Conservation (phyloP, 1,140 invertebrate genomes). For the Aphaenogaster rudis region DNA sequence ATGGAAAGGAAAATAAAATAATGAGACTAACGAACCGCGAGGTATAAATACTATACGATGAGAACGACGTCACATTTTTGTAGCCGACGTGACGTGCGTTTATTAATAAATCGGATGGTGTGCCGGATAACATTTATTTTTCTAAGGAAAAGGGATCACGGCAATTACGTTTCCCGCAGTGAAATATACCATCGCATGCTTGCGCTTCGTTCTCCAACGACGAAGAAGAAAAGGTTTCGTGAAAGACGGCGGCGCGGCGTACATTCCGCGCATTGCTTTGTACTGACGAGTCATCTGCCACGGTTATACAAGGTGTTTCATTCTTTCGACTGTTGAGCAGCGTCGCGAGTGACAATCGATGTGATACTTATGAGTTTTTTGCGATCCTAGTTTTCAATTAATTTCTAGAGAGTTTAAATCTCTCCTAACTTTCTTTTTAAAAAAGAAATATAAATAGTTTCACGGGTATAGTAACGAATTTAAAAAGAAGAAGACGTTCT, state of each 20-base stretch:
- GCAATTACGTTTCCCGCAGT: neutral
- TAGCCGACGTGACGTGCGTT: neutral
- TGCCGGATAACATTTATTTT: conserved; percentile 22
- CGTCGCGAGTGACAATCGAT: neutral
- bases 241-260: conserved; percentile 40
- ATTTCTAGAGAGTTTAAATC: neutral
- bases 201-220: conserved; percentile 32
- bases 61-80: conserved; percentile 15
- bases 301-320: conserved; percentile 1
- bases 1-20: conserved; percentile 38
- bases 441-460: neutral
- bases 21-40: neutral
- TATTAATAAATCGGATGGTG: conserved; percentile 7
- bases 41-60: conserved; percentile 6
- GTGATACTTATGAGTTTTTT: neutral
- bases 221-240: conserved; percentile 46
- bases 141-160: conserved; percentile 30
- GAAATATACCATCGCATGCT: conserved; percentile 39
- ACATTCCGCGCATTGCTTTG: conserved; percentile 65
- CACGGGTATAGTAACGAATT: neutral
- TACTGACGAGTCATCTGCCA: conserved; percentile 61
- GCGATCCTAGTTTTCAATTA: neutral
- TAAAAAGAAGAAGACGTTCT: neutral
- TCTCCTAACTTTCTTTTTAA: neutral
- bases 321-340: conserved; percentile 7